These are phyloP conservation scores for Pentamera pediparva DNA, from an alignment of 53 echinoderm and acorn worm species.

Conservation along the genomic window DNA sequence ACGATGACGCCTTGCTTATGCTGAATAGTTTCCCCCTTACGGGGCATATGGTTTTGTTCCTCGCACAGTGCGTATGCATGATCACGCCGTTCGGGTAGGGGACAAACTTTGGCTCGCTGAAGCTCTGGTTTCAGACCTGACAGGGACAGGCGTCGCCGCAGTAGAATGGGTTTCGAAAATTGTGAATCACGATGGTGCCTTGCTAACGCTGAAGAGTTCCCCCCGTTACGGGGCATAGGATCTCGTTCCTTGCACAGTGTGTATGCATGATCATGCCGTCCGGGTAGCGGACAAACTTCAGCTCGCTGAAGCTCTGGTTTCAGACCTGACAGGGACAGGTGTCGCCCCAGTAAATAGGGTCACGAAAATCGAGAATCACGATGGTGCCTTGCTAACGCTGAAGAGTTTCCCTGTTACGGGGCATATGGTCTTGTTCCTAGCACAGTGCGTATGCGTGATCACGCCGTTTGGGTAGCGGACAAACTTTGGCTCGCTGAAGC, in stretches of 20 bases:
- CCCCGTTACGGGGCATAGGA: constrained; percentile 74
- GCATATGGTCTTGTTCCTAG: constrained; percentile 88
- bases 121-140: too few species aligned
- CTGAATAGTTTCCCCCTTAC: constrained; percentile 77
- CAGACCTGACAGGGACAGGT: too few species aligned
- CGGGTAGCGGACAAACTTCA: too few species aligned
- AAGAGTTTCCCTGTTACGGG: constrained; percentile 83
- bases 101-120: too few species aligned
- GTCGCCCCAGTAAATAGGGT: too few species aligned
- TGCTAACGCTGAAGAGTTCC: too few species aligned
- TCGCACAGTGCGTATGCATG: constrained; percentile 78
- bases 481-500: constrained; percentile 73
- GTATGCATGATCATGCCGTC: constrained; percentile 68
- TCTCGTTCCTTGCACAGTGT: constrained; percentile 75
- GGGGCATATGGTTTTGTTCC: constrained; percentile 85
- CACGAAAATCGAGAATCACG: constrained; percentile 24
- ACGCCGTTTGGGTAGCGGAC: constrained; percentile 90
- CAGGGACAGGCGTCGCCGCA: too few species aligned
- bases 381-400: constrained; percentile 43
- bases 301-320: too few species aligned
- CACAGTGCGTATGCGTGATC: constrained; percentile 82
- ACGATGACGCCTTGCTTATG: constrained; percentile 30
- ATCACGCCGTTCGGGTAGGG: constrained; percentile 86
- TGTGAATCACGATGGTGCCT: too few species aligned
- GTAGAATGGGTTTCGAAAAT: too few species aligned